Percentiles rank a stretch among this genome's conserved stretches.
phyloP scores from a whole-genome alignment of 2,113 vertebrate genomes.

The Delphinapterus leucas region DNA sequence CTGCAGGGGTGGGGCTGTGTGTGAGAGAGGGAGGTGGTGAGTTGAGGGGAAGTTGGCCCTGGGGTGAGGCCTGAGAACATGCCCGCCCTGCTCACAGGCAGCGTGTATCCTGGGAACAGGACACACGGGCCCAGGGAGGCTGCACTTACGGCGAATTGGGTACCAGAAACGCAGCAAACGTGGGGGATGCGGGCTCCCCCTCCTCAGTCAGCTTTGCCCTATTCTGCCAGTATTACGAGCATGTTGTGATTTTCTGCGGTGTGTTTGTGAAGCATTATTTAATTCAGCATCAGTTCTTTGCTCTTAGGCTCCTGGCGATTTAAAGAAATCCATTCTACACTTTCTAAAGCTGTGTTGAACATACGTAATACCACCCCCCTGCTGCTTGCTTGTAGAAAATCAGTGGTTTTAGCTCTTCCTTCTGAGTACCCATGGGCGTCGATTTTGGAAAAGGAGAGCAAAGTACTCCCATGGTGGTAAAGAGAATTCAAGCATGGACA shows the following conservation, averaged over 20 bases:
- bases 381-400: neutral
- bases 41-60: neutral
- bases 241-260: neutral
- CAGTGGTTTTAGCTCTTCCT: neutral
- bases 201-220: neutral
- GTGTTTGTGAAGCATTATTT: neutral
- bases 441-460: neutral
- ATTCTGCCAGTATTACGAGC: rapidly evolving
- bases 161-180: rapidly evolving
- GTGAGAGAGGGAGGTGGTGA: neutral
- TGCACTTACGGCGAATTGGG: neutral
- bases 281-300: neutral
- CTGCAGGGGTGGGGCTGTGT: neutral
- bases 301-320: neutral
- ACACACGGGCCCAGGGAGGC: neutral
- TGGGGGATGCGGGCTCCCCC: rapidly evolving
- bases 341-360: neutral
- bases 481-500: neutral
- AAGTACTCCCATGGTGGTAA: neutral
- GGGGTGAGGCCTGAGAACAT: too few species aligned
- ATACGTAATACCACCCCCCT: neutral
- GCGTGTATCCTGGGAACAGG: too few species aligned
- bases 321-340: neutral
- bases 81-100: too few species aligned
- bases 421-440: neutral